Evolutionary conservation across 2,888 invertebrate genomes (phyloP), one percentile per base, ranked within the genome.

Genomic region (Dynastes grantii): DNA sequence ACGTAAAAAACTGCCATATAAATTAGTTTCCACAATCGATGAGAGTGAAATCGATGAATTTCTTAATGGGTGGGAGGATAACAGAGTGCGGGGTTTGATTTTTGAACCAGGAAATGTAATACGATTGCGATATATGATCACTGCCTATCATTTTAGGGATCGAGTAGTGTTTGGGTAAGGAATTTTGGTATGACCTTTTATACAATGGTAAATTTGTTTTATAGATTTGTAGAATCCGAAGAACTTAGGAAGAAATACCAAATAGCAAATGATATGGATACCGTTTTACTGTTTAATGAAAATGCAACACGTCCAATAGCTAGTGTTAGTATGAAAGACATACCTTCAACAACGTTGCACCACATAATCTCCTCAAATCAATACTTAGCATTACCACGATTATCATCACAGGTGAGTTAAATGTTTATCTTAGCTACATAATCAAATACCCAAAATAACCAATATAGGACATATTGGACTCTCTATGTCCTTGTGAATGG

Each of bases 311-410:
- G 94, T 83, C 96, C 97, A 0, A 94, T 95, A 79, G 97, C 97
- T 51, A 95, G 95, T 81, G 92, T 97, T 81, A 94, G 95, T 84
- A 97, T 98, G 94, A 92, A 94, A 65, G 97, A 97, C 88, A 95
- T 98, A 86, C 95, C 97, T 11, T 94, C 95, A 37, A 93, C 94
- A 84, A 96, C 97, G 0, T 91, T 98, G 88, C 94, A 95, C 82
- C 96, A 98, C 88, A 93, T 98, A 76, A 95, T 98, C 78, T 94
- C 95, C 78, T 93, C 94, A 65, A 97, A 98, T 90, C 96, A 96
- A 88, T 96, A 95, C 90, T 91, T 98, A 76, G 93, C 95, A 37
- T 89, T 98, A 82, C 98, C 98, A 0, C 90, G 98, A 77, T 90
- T 98, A 5, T 97, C 97, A 0, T 97, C 97, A n/a, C 98, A 98